Evolutionary conservation across 35 echinoderm and acorn worm genomes (phyloP), one percentile per base, ranked within the genome.

Genomic region (Heliocidaris tuberculata): DNA sequence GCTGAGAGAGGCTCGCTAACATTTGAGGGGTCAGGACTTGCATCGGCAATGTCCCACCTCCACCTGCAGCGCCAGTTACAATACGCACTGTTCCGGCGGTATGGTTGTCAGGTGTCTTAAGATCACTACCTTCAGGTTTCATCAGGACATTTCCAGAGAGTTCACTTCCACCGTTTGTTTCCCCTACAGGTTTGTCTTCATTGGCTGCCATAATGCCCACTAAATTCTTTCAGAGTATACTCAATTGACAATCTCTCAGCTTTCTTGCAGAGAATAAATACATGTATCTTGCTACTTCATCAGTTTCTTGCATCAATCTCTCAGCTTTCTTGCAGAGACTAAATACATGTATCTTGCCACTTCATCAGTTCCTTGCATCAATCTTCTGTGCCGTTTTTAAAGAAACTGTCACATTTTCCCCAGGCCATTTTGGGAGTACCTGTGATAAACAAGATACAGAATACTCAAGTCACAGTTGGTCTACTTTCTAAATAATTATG

Each of bases 1-100:
- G 91, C 11, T 30, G 29, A 6, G 91, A 56, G 11, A 93, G 91
- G 50, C 50, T 93, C 9, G 91, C 91, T 59, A 93, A 31, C 47
- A 93, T 49, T n/a, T 93, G 91, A 59, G 91, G 91, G 30, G 94
- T 95, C 5, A 85, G 31, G 60, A 95, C 88, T 95, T 95, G 78
- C 9, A 86, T 24, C 2, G 94, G 94, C 24, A 56, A 27, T 15
- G 13, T n/a, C 21, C 49, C 48, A 59, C 47, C 59, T 12, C 48
- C 9, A 65, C 32, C 31, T 29, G 93, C 49, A 19, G 52, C 27
- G 47, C 85, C 93, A 47, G 59, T 94, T 13, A 56, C 13, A 32
- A 48, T 35, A 42, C 60, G 60, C 9, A 89, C 87, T 32, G 87
- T 89, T 32, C 31, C 87, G 47, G 87, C 2, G 8, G 87, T 2